A percentile compares a stretch with the other conserved stretches of the same genome.
Conservation (phyloP, 2,797 vertebrate genomes). For the Australoheros facetus region DNA sequence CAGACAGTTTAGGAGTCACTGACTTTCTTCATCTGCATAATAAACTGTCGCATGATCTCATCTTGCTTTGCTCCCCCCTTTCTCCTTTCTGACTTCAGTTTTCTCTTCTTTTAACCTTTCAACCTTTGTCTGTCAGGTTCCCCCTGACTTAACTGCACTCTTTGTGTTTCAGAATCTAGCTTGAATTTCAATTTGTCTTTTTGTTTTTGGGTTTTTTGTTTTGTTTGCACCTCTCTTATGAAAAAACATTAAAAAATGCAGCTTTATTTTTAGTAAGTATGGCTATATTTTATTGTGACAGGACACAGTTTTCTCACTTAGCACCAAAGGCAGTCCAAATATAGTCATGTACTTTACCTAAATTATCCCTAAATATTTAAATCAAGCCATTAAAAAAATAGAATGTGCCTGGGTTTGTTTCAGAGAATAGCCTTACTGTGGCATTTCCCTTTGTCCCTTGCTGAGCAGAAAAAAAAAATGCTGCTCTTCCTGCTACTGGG, state of each 20-base stretch:
- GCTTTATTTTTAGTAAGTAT: background rate
- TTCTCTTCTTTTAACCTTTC: slow-evolving; percentile 13
- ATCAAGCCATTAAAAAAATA: background rate
- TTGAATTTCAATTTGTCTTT: background rate
- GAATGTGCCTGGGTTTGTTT: background rate
- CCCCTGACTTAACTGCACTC: background rate
- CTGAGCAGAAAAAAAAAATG: slow-evolving; percentile 12
- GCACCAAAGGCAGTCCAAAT: background rate
- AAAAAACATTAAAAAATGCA: background rate
- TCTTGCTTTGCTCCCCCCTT: slow-evolving; percentile 30
- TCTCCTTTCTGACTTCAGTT: slow-evolving; percentile 5
- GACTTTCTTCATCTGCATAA: slow-evolving; percentile 71
- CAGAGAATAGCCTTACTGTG: background rate
- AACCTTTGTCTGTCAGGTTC: background rate
- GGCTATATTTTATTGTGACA: background rate
- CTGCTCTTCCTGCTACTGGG: slow-evolving; percentile 19
- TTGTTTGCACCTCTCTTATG: background rate
- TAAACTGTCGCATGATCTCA: slow-evolving; percentile 63
- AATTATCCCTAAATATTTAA: background rate
- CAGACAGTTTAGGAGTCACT: slow-evolving; percentile 62
- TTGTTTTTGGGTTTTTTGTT: background rate
- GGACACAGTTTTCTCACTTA: background rate
- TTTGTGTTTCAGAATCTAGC: background rate
- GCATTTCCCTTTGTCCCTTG: slow-evolving; percentile 14
- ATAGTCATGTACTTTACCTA: background rate